Evolutionary conservation across 2,888 invertebrate genomes (phyloP).

Genomic region (Diadromus collaris): DNA sequence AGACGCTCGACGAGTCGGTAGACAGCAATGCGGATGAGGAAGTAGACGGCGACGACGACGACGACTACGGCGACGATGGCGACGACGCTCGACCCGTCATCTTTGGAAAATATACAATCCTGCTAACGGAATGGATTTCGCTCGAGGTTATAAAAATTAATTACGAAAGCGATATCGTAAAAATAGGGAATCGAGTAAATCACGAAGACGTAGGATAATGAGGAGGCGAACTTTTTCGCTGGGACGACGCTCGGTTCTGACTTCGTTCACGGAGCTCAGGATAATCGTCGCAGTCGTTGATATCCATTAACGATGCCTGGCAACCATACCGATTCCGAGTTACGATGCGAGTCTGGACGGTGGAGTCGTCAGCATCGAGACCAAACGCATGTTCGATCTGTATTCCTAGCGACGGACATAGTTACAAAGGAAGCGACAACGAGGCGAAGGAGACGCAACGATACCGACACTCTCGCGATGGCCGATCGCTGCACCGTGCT

Average conservation of each 20-base stretch:
- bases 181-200: slow-evolving; percentile 24
- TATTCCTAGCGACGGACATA: background rate
- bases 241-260: background rate
- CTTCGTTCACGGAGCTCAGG: background rate
- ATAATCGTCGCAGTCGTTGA: slow-evolving; percentile 16
- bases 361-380: background rate
- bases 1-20: background rate
- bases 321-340: background rate
- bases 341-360: background rate
- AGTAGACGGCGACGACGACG: slow-evolving; percentile 4
- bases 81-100: slow-evolving; percentile 6
- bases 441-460: background rate
- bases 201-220: slow-evolving; percentile 18
- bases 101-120: slow-evolving; percentile 11
- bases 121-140: slow-evolving; percentile 3
- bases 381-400: background rate
- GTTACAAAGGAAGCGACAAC: background rate
- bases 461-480: background rate
- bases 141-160: slow-evolving; percentile 42
- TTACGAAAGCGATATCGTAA: slow-evolving; percentile 31
- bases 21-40: background rate
- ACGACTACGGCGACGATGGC: slow-evolving; percentile 2
- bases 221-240: slow-evolving; percentile 14
- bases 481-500: slow-evolving; percentile 18
- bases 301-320: background rate